Base-by-base conservation (phyloP, 1,140 invertebrate species). In the Solenopsis fugax region DNA sequence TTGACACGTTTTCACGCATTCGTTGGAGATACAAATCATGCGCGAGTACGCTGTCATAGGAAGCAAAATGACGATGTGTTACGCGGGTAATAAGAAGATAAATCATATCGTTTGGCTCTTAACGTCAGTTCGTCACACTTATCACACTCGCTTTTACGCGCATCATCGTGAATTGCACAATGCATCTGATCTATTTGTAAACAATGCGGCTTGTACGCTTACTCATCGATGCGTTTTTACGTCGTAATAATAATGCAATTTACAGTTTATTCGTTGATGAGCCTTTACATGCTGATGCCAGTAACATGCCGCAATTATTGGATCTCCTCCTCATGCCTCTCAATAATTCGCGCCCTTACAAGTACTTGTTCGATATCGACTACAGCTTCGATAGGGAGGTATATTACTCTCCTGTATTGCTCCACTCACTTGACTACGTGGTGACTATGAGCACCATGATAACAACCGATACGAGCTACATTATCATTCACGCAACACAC, bases 301-400 rank as follows among this genome's bases (percentile, higher is more conserved):
- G n/a, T 71, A 29, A 71, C 16, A 29, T 29, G 10, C 78, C 78
- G 34, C 48, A 71, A 71, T 81, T 81, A 81, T 81, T 81, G 21
- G 7, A 71, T 56, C 13, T 71, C 5, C 1, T 71, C 9, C 1
- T 81, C 34, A 58, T 56, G 13, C 65, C 21, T 71, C 64, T 81
- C 37, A 81, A 81, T 56, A 45, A 71, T 71, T 81, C 77, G 2
- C 60, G 77, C 7, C 60, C 77, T 9, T 37, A 80, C 9, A 67
- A 67, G 6, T 80, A 80, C 6, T 13, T 80, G 0, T 80, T 69
- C n/a, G 29, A 80, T 69, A 6, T 80, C 48, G 45, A 80, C 16
- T 80, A 69, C 29, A 54, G 77, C 21, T 67, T 80, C 1, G 77
- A 69, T 13, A 80, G 34, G 18, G 77, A 80, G n/a, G 16, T 37